These are phyloP conservation scores for Neotoxoptera formosana DNA, from an alignment of 1,140 invertebrate species.

Conservation along the genomic window DNA sequence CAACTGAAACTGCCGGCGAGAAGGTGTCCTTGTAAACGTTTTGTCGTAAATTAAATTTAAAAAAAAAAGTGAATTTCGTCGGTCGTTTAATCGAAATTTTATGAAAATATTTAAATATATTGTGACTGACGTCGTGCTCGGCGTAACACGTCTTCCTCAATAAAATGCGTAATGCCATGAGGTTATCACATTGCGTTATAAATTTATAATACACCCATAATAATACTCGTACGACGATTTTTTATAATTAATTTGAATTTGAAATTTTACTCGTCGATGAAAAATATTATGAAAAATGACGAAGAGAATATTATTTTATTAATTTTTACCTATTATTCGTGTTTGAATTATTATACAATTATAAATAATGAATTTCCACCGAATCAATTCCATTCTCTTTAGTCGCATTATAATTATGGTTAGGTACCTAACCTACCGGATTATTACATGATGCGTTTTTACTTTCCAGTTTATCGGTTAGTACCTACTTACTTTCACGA, in stretches of 20 bases:
- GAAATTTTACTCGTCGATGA: neutral
- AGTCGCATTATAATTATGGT: neutral
- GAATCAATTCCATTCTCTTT: slow-evolving; percentile 10
- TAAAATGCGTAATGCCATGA: neutral
- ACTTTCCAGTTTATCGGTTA: slow-evolving; percentile 46
- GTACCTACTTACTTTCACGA: slow-evolving; percentile 47
- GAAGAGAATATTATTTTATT: too few species aligned
- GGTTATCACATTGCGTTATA: neutral
- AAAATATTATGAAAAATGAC: neutral
- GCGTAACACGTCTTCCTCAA: neutral
- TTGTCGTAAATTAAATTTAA: neutral
- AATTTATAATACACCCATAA: too few species aligned
- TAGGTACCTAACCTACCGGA: slow-evolving; percentile 18
- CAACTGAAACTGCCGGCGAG: neutral
- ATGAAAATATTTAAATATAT: slow-evolving; percentile 24
- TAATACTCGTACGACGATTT: neutral
- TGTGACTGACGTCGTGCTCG: neutral
- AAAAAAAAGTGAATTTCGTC: neutral
- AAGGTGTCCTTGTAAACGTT: neutral
- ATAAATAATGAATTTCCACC: neutral
- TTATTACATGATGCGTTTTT: slow-evolving; percentile 29
- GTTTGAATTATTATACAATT: neutral
- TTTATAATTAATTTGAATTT: neutral
- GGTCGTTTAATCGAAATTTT: neutral
- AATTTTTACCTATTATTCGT: neutral